Evolutionary conservation across 2,113 vertebrate genomes (phyloP), one percentile per base, ranked within the genome.

Genomic region (Leucosticte australis): DNA sequence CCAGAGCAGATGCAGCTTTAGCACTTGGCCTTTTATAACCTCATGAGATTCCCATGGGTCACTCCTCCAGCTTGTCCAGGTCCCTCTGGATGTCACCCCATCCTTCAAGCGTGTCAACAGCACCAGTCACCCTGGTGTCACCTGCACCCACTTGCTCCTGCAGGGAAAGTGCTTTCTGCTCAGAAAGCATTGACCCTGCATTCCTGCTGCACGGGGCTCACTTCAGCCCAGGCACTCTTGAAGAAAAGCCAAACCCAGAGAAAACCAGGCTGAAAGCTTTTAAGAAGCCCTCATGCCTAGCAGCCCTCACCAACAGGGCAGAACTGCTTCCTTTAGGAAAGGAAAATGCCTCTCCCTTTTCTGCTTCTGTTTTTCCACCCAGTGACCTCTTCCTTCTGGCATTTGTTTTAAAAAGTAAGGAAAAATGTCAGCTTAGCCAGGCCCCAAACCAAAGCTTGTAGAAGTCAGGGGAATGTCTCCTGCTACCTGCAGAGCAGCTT

Each of bases 1-100:
- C 31, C 1, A 0, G 17, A 2, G 2, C 7, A 71, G 56, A 21
- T 18, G 21, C 21, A 86, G n/a, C n/a, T n/a, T n/a, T n/a, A n/a
- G 17, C 37, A 59, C 15, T 10, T 23, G 46, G 53, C 15, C 33
- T 44, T 69, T 27, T 33, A 33, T 3, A 39, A 53, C 55, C 11
- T 60, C 55, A 33, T 8, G 27, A 52, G 17, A 37, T 19, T 44
- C 53, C 39, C 33, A 53, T 19, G 23, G 63, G 18, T 44, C 37
- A 52, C 22, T 77, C 41, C 37, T 52, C 37, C 35, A 86, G 44
- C 16, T 67, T 76, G 52, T 57, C 24, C 62, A 59, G 62, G 26
- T 42, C 31, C 21, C 71, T 86, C 53, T 76, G 52, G 53, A 27
- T 31, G 44, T 5, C 73, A 49, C 24, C 22, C 22, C 46, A 37